Evolutionary conservation across 2,113 vertebrate genomes (phyloP).

Genomic region (Gymnocephalus cernua): DNA sequence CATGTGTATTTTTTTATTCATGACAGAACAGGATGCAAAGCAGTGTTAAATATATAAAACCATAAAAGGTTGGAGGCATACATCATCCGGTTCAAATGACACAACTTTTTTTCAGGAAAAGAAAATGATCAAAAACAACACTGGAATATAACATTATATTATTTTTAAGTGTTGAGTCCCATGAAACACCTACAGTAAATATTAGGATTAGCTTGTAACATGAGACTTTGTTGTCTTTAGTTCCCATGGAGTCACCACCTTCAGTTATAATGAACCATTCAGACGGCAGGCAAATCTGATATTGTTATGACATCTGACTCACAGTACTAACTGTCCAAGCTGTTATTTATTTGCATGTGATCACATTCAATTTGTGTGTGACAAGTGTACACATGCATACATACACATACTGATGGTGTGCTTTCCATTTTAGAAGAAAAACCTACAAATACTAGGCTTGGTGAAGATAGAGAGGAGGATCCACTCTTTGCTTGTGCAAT

Average conservation of each 20-base stretch:
- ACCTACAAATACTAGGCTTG: neutral
- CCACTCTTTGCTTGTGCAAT: neutral
- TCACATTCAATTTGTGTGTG: neutral
- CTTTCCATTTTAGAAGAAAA: neutral
- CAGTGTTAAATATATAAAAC: neutral
- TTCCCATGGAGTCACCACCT: neutral
- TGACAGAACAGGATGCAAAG: neutral
- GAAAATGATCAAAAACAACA: too few species aligned
- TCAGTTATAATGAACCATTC: constrained; percentile 12
- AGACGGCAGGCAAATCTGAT: neutral
- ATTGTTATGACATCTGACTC: neutral
- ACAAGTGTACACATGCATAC: fast-evolving
- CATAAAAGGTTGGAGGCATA: neutral
- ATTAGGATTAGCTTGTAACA: neutral
- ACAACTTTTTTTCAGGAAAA: neutral
- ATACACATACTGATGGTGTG: neutral
- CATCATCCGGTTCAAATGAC: constrained; percentile 5
- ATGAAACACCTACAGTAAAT: neutral
- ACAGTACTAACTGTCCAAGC: neutral
- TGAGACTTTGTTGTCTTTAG: constrained; percentile 23
- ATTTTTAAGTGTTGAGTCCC: neutral
- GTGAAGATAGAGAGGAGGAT: neutral
- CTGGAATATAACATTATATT: too few species aligned
- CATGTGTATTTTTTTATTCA: neutral
- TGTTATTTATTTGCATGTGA: constrained; percentile 33